phyloP scores from a whole-genome alignment of 2,113 vertebrate species.

The Paratilapia polleni region DNA sequence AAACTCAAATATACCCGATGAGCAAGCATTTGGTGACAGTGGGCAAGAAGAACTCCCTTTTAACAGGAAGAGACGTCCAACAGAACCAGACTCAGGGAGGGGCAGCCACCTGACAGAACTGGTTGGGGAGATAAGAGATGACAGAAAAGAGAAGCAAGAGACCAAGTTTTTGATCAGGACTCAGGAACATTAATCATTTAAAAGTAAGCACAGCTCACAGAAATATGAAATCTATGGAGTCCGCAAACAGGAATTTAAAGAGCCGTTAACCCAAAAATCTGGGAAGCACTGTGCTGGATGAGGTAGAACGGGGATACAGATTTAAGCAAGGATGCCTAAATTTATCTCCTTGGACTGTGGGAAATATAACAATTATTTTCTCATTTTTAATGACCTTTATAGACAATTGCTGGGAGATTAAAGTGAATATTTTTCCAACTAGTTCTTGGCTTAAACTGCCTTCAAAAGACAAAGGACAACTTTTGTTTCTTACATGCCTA shows the following conservation, averaged over 20 bases:
- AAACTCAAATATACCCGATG: not conserved
- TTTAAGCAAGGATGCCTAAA: not conserved
- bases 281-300: not conserved
- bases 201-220: not conserved
- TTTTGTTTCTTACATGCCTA: too few relatives aligned
- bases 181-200: not conserved
- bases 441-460: too few relatives aligned
- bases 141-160: not conserved
- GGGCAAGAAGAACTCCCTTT: not conserved
- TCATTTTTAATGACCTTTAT: not conserved
- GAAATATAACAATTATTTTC: not conserved
- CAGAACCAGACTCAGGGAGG: not conserved
- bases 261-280: not conserved
- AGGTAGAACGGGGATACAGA: not conserved
- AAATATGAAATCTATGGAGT: not conserved
- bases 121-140: not conserved
- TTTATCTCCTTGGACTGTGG: not conserved
- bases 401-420: not conserved
- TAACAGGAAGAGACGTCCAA: not conserved
- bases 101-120: not conserved
- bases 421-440: too few relatives aligned
- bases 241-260: not conserved
- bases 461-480: too few relatives aligned
- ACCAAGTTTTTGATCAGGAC: not conserved
- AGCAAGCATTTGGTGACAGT: not conserved